Conservation (phyloP, 2,797 vertebrate species). For the Peromyscus eremicus region DNA sequence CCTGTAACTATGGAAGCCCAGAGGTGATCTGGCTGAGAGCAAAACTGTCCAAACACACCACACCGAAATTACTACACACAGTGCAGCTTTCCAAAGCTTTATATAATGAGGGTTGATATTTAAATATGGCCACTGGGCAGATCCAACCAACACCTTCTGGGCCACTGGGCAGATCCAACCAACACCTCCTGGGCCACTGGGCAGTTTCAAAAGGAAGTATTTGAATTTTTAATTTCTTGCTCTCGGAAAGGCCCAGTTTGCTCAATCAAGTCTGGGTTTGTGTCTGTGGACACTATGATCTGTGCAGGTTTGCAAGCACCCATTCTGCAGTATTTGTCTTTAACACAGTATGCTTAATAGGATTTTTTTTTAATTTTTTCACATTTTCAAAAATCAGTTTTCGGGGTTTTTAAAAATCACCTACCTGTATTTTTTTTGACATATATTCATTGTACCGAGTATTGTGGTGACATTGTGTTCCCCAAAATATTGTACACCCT, state of each 20-base stretch:
- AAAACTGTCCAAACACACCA: background rate
- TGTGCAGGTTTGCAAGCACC: background rate
- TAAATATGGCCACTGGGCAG: background rate
- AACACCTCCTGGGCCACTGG: background rate
- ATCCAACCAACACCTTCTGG: background rate
- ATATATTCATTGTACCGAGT: background rate
- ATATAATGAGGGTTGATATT: background rate
- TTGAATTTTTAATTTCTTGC: background rate
- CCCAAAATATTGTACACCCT: no score
- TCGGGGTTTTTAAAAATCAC: background rate
- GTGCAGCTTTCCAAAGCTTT: background rate
- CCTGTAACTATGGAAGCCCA: background rate
- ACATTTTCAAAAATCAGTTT: background rate
- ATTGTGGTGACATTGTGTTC: no score
- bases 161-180: background rate
- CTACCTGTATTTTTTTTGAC: background rate
- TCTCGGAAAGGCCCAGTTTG: background rate
- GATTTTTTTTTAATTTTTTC: slow-evolving; percentile 28
- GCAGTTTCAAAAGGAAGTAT: background rate
- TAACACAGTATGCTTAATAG: background rate
- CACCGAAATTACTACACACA: background rate
- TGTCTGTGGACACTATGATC: no score
- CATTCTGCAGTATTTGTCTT: background rate
- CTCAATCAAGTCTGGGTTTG: background rate
- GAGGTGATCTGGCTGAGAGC: background rate